These are phyloP conservation scores for Myiotriccus ornatus DNA, from an alignment of 2,797 vertebrate genomes.

Conservation along the genomic window DNA sequence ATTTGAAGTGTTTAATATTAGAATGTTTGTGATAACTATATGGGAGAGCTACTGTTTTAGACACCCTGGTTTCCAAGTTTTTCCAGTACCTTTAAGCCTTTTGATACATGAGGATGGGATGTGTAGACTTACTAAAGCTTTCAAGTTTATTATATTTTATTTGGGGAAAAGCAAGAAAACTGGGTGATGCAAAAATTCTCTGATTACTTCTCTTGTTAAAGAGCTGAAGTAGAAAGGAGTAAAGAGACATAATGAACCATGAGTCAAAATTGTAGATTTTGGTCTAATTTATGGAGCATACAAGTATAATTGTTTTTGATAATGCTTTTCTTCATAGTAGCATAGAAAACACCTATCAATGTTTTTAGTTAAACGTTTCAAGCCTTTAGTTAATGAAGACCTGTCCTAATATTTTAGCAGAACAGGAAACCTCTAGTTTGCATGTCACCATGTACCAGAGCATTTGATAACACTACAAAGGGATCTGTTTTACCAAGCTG, in stretches of 20 bases:
- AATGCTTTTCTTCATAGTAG: neutral
- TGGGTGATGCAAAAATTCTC: neutral
- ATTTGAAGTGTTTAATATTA: neutral
- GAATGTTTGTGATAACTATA: neutral
- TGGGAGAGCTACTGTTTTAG: neutral
- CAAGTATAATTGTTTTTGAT: neutral
- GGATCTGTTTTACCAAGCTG: neutral
- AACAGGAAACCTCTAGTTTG: neutral
- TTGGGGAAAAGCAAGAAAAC: neutral
- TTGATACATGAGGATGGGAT: neutral
- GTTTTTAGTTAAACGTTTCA: neutral
- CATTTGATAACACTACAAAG: neutral
- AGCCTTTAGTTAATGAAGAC: neutral
- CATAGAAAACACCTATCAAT: neutral
- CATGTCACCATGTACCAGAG: neutral
- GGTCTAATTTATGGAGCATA: neutral
- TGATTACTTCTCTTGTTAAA: neutral
- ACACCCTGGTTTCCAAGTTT: neutral
- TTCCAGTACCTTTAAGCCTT: neutral
- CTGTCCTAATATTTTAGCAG: neutral
- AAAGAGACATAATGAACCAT: neutral
- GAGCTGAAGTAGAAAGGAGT: neutral
- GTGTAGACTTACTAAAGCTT: neutral
- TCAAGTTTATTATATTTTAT: neutral
- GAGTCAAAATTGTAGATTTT: neutral